Percentiles rank a stretch among this genome's conserved stretches.
phyloP scores from a whole-genome alignment of 1,140 invertebrate genomes.

The Bombus waltoni region DNA sequence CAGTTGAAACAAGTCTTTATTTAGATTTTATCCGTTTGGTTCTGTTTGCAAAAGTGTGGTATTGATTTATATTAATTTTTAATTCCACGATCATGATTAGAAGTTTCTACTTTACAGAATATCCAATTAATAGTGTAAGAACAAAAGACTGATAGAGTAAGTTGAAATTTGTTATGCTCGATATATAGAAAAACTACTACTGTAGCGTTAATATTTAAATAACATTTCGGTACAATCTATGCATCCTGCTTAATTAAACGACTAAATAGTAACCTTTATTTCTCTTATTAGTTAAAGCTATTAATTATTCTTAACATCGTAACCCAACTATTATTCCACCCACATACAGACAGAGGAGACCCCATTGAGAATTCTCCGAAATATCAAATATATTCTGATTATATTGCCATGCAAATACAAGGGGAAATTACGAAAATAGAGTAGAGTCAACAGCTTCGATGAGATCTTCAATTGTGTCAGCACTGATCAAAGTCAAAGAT shows the following conservation, averaged over 20 bases:
- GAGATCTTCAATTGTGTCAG: neutral
- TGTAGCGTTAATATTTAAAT: neutral
- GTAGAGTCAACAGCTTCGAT: neutral
- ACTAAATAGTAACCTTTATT: neutral
- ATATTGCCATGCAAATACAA: neutral
- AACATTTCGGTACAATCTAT: neutral
- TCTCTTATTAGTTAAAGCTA: neutral
- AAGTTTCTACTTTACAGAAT: neutral
- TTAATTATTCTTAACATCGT: neutral
- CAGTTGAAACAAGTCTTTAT: too few species aligned
- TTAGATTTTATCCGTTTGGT: too few species aligned
- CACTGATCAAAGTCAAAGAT: neutral
- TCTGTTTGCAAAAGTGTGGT: too few species aligned
- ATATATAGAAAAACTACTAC: neutral
- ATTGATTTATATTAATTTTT: too few species aligned
- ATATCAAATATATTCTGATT: neutral
- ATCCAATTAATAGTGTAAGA: neutral
- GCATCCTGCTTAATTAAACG: neutral
- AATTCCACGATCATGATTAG: neutral
- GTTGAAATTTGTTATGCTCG: neutral
- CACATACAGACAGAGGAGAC: neutral
- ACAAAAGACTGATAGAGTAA: neutral
- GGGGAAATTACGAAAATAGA: neutral
- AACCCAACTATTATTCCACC: neutral
- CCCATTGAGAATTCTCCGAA: neutral